Percentiles rank a stretch among this genome's conserved stretches.
Evolutionary conservation across 2,797 vertebrate species (phyloP).

Genomic region (Hydrolagus colliei): DNA sequence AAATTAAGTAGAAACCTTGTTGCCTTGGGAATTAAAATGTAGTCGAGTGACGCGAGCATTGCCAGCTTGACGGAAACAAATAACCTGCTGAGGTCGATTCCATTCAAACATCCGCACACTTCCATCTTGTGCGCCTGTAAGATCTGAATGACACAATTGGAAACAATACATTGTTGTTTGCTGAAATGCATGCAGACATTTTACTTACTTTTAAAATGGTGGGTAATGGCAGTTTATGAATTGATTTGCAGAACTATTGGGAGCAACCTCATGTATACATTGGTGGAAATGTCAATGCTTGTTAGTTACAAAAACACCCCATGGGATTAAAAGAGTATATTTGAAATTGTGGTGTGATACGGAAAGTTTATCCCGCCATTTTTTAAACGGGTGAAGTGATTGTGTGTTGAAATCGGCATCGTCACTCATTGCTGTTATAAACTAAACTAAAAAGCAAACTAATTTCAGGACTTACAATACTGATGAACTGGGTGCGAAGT

Average conservation of each 20-base stretch:
- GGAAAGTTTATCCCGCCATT: no score
- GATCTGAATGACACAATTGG: slow-evolving; percentile 57
- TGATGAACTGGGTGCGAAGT: slow-evolving; percentile 93
- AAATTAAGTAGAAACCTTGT: slow-evolving; percentile 65
- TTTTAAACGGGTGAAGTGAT: no score
- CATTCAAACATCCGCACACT: slow-evolving; percentile 98
- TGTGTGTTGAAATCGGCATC: no score
- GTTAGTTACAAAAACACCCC: no score
- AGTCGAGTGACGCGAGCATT: slow-evolving; percentile 90
- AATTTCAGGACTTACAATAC: slow-evolving; percentile 77
- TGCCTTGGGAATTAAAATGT: slow-evolving; percentile 96
- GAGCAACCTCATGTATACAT: no score
- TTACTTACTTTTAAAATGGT: no score
- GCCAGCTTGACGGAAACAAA: slow-evolving; percentile 93
- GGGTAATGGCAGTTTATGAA: no score
- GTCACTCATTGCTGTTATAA: not conserved
- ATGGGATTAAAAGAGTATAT: no score
- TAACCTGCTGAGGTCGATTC: slow-evolving; percentile 89
- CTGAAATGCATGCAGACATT: no score
- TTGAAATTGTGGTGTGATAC: no score
- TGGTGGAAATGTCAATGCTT: no score
- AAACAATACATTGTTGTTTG: not conserved
- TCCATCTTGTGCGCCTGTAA: slow-evolving; percentile 94
- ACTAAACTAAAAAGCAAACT: not conserved
- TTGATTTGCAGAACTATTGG: no score